These are phyloP conservation scores for Camponotus pennsylvanicus DNA, from an alignment of 1,140 invertebrate genomes.

Conservation along the genomic window DNA sequence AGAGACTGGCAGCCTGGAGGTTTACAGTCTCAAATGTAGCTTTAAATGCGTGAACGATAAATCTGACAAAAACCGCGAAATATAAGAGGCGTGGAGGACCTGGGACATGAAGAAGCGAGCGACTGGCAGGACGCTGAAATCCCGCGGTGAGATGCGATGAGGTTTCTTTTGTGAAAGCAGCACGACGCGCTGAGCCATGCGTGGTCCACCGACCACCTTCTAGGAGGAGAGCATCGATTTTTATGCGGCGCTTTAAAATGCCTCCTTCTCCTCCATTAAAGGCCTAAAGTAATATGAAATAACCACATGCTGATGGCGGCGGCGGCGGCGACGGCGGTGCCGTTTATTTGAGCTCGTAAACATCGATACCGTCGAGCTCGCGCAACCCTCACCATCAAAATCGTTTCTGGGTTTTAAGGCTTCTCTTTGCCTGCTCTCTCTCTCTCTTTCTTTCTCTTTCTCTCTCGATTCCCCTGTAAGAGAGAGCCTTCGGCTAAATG, in stretches of 20 bases:
- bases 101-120: slow-evolving; percentile 27
- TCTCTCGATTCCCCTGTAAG: slow-evolving; percentile 1
- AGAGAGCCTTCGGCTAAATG: slow-evolving; percentile 49
- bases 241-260: slow-evolving; percentile 82
- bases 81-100: slow-evolving; percentile 13
- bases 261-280: slow-evolving; percentile 74
- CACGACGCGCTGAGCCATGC: slow-evolving; percentile 26
- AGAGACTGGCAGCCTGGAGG: neutral
- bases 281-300: slow-evolving; percentile 83
- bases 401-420: slow-evolving; percentile 45
- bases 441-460: slow-evolving; percentile 38
- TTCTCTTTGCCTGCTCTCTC: slow-evolving; percentile 23
- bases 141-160: slow-evolving; percentile 68
- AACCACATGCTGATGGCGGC: slow-evolving; percentile 75
- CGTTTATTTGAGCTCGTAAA: slow-evolving; percentile 84
- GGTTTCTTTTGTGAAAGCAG: slow-evolving; percentile 69
- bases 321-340: slow-evolving; percentile 67
- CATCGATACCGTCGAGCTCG: slow-evolving; percentile 77
- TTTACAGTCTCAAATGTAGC: neutral
- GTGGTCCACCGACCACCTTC: slow-evolving; percentile 66
- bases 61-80: slow-evolving; percentile 27
- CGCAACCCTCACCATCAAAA: slow-evolving; percentile 40
- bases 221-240: slow-evolving; percentile 74
- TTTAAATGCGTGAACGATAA: slow-evolving; percentile 38
- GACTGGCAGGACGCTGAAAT: slow-evolving; percentile 62